Conservation (phyloP, 37 sponge, comb jelly and placozoan species). For the Amphimedon queenslandica region DNA sequence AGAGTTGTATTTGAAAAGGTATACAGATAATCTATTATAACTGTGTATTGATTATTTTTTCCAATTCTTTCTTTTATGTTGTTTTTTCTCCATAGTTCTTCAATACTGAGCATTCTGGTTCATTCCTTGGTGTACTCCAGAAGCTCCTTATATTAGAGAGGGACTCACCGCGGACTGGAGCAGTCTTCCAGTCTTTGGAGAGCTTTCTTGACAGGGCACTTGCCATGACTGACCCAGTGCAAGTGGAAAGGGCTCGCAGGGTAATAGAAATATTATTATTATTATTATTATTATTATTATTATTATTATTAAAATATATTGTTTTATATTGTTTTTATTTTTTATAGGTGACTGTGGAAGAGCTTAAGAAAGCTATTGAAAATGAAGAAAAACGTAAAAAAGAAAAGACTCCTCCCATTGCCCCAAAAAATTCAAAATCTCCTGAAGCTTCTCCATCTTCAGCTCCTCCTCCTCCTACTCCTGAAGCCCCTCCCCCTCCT, state of each 20-base stretch:
- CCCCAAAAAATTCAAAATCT: too few species aligned
- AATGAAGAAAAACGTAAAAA: not conserved
- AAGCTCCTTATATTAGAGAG: conserved; percentile 22
- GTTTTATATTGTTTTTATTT: not conserved
- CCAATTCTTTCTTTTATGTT: not conserved
- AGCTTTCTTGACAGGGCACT: not conserved
- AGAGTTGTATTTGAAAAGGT: conserved; percentile 8
- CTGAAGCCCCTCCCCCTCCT: conserved; percentile 22
- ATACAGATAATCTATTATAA: too few species aligned
- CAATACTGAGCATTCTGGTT: conserved; percentile 1
- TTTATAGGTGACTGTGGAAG: not conserved
- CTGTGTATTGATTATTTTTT: too few species aligned
- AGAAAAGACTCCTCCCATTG: not conserved
- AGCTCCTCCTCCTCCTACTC: conserved; percentile 20
- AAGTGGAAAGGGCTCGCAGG: not conserved
- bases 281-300: not conserved
- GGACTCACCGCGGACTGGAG: conserved; percentile 8
- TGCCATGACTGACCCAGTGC: conserved; percentile 2
- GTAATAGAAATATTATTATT: not conserved
- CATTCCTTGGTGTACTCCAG: conserved; percentile 17
- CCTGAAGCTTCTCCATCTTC: not conserved
- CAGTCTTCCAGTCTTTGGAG: conserved; percentile 17
- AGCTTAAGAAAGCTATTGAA: conserved; percentile 7
- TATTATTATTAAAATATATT: not conserved
- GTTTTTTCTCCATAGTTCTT: conserved; percentile 13